Evolutionary conservation across 2,113 vertebrate genomes (phyloP), one percentile per base, ranked within the genome.

Genomic region (Chlamydotis undulata): DNA sequence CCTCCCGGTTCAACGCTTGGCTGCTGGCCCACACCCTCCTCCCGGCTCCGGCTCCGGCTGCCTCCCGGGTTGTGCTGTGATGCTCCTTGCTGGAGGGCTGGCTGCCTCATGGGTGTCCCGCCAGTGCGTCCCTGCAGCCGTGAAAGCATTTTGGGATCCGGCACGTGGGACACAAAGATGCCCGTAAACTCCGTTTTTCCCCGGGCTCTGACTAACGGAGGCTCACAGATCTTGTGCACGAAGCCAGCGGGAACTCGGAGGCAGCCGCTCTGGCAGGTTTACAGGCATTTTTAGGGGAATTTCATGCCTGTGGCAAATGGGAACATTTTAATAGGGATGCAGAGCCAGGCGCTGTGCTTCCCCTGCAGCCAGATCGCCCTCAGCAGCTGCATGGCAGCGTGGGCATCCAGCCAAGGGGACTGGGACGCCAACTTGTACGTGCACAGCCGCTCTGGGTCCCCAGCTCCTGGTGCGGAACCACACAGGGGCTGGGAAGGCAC

Each of bases 91-190:
- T 50, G 75, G 13, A 85, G 61, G 45, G 7, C 5, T 10, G 12
- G 26, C 28, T 75, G 24, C 16, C 16, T 35, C 76, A 6, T 23
- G 79, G 55, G 10, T n/a, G 37, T 37, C n/a, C 31, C 19, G 29
- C 50, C 29, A 69, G 4, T 19, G 10, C 6, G 5, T 37, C 53
- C 63, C 19, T 22, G 73, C 35, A 29, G 25, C 41, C 6, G 4
- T 2, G 65, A 21, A 41, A 69, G 49, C 33, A 12, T 50, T 19
- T 64, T 23, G 52, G 55, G 35, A 24, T 28, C 28, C 8, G 25
- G 25, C 19, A 37, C 11, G 3, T 10, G 50, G 53, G 19, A 12
- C 29, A 52, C 0, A 0, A 31, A n/a, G 7, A 17, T 29, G 19
- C 33, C 33, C 65, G 74, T 16, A 74, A 43, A 43, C 9, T 26